Base-by-base conservation (phyloP, 2,797 vertebrate genomes). In the Manis javanica region DNA sequence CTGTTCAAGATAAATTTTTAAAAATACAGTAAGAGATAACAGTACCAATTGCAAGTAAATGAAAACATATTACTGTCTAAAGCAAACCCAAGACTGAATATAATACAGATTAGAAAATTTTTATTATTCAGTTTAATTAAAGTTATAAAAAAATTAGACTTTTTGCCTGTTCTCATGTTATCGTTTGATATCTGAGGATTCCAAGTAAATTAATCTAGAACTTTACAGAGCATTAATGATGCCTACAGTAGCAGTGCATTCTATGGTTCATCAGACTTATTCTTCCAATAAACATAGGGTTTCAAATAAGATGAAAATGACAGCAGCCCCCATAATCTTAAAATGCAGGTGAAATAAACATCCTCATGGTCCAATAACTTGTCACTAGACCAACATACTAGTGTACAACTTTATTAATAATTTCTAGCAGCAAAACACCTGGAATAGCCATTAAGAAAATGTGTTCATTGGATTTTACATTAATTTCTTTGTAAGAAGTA, bases 381-480 rank as follows among this genome's bases (percentile, higher is more conserved):
- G 66, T 96, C 51, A 88, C 59, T 96, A 93, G 94, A 96, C 12
- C 92, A 90, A 87, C 59, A 94, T 78, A 97, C 72, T 97, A 97
- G 97, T 9, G 7, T 91, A 91, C 83, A 97, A 96, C 82, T 98
- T 96, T 87, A 97, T 96, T 87, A 97, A 90, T 97, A 97, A 96
- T 96, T 94, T 95, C 94, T 77, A 98, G 98, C 97, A 98, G 97
- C 97, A 98, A 90, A 95, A 69, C 42, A 96, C 96, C 97, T 95
- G 95, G 90, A 96, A 97, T 66, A 97, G 94, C 91, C 92, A 90
- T 77, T 90, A 98, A 95, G 97, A 97, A 97, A 97, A 97, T 97
- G 92, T 95, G 91, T 96, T 96, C 92, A 97, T 86, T 97, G 96
- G 95, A 94, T n/a, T 97, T 53, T 68, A 96, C 66, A 96, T 87